Evolutionary conservation across 1,140 invertebrate species (phyloP).

Genomic region (Acyrthosiphon pisum): DNA sequence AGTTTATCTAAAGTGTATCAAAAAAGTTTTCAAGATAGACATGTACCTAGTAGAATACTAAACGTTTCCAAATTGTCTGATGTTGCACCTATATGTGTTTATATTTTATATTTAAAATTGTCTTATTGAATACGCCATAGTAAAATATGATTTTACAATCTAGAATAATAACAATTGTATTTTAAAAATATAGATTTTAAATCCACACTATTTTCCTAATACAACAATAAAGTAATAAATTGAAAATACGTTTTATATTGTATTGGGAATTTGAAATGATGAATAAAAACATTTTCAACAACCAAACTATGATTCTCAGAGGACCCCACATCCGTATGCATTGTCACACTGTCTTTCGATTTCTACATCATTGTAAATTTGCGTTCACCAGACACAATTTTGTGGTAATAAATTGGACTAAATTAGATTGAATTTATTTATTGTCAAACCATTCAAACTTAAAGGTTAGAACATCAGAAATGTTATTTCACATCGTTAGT

Average conservation of each 20-base stretch:
- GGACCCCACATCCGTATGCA: no score
- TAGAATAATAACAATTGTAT: background rate
- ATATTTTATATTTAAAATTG: background rate
- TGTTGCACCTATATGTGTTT: background rate
- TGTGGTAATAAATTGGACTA: no score
- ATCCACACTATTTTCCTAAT: background rate
- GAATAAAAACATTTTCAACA: background rate
- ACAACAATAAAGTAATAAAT: background rate
- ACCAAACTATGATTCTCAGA: no score
- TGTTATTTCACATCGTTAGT: background rate
- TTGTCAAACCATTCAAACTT: background rate
- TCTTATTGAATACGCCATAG: background rate
- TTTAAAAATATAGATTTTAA: background rate
- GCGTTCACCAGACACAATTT: no score
- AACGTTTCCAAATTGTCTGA: background rate
- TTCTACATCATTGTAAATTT: no score
- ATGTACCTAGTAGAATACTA: constrained; percentile 5
- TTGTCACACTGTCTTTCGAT: no score
- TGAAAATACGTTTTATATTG: background rate
- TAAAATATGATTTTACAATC: background rate
- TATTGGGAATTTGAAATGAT: background rate
- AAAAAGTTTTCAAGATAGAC: background rate
- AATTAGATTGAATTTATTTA: background rate
- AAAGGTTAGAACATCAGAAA: background rate
- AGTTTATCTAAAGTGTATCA: background rate